Evolutionary conservation across 2,888 invertebrate genomes (phyloP).

Genomic region (Watsonalla cultraria): DNA sequence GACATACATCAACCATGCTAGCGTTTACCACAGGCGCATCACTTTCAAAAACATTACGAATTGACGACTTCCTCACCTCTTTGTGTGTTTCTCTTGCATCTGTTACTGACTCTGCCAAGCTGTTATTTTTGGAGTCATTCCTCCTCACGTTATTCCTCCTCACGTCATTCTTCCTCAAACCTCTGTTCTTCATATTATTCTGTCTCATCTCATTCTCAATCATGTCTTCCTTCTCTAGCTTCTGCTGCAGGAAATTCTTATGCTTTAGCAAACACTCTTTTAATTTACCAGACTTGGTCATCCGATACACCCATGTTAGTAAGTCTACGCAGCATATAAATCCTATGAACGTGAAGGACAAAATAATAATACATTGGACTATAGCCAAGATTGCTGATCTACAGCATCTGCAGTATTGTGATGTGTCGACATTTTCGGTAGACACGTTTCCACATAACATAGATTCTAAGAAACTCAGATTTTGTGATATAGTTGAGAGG

Average conservation of each 20-base stretch:
- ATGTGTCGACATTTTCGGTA: slow-evolving; percentile 22
- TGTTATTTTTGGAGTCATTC: too few relatives aligned
- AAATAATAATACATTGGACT: slow-evolving; percentile 29
- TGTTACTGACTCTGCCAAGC: too few relatives aligned
- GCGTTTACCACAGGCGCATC: slow-evolving; percentile 50
- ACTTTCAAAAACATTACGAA: slow-evolving; percentile 52
- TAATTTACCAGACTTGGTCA: slow-evolving; percentile 25
- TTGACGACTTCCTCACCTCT: slow-evolving; percentile 38
- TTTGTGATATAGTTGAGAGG: slow-evolving; percentile 59
- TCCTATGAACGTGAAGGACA: slow-evolving; percentile 33
- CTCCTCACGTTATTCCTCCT: slow-evolving; percentile 5
- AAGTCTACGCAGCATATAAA: slow-evolving; percentile 33
- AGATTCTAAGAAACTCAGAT: slow-evolving; percentile 46
- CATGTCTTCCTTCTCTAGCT: too few relatives aligned
- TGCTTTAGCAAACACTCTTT: slow-evolving; percentile 13
- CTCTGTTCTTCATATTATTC: slow-evolving; percentile 8
- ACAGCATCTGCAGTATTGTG: slow-evolving; percentile 34
- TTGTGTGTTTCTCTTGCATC: slow-evolving; percentile 7
- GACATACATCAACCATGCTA: slow-evolving; percentile 46
- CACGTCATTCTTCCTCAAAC: slow-evolving; percentile 8
- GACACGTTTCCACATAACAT: slow-evolving; percentile 46
- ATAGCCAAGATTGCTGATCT: slow-evolving; percentile 41
- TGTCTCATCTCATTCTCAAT: slow-evolving; percentile 4
- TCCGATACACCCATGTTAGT: slow-evolving; percentile 25
- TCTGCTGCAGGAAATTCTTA: slow-evolving; percentile 4